Conservation (phyloP, 2,113 vertebrate genomes). For the Nansenia antarctica region DNA sequence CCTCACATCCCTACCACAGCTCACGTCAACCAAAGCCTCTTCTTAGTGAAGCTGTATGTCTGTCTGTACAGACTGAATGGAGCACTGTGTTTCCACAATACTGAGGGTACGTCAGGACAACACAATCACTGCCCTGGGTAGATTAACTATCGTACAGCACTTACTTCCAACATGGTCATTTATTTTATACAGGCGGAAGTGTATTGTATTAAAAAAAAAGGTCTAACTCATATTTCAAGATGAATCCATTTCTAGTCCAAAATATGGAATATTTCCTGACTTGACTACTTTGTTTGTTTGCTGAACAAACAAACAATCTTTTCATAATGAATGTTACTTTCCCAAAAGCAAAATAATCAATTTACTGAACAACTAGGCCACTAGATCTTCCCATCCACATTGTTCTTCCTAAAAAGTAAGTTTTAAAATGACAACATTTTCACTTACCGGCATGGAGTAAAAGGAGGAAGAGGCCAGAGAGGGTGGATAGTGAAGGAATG, state of each 20-base stretch:
- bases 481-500: conserved; percentile 66
- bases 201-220: neutral
- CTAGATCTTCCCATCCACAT: neutral
- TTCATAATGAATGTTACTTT: too few relatives aligned
- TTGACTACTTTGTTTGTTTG: neutral
- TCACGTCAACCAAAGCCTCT: neutral
- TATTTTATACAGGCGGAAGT: neutral
- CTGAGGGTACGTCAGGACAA: neutral
- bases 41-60: neutral
- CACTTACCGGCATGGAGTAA: conserved; percentile 21
- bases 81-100: neutral
- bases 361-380: neutral
- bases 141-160: neutral
- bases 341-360: too few relatives aligned
- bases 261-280: neutral
- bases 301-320: neutral
- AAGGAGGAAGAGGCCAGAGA: conserved; percentile 76
- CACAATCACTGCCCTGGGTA: neutral
- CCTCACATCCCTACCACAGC: neutral
- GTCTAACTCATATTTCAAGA: too few relatives aligned
- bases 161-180: neutral
- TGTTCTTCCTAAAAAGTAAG: neutral
- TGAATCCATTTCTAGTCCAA: neutral
- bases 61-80: neutral
- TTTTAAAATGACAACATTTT: neutral